Conservation (phyloP, 2,797 vertebrate genomes). For the Leucoraja ocellata region DNA sequence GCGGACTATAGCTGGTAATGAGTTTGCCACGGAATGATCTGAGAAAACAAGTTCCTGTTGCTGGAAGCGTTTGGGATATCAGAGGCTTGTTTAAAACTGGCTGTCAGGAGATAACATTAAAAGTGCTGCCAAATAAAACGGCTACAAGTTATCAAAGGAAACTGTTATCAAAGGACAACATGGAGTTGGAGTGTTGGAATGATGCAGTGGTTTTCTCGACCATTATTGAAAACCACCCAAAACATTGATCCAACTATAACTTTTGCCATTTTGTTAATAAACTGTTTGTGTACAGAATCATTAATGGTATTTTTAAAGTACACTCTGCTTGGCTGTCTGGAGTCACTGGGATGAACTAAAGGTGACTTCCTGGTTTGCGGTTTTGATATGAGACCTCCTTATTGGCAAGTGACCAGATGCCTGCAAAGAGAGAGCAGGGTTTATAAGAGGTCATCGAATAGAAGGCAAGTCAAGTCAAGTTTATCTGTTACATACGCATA, state of each 20-base stretch:
- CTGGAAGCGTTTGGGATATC: neutral
- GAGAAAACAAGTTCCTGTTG: neutral
- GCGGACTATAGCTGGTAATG: neutral
- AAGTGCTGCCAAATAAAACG: neutral
- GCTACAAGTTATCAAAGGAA: neutral
- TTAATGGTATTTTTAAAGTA: conserved; percentile 4
- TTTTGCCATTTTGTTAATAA: neutral
- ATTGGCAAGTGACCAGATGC: neutral
- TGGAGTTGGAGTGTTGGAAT: neutral
- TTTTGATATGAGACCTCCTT: neutral
- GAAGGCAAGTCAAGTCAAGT: neutral
- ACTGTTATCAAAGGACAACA: neutral
- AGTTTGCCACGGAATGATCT: neutral
- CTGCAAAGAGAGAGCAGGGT: neutral
- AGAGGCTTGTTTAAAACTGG: neutral
- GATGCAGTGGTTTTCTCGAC: too few relatives aligned
- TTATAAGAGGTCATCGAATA: neutral
- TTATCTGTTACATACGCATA: too few relatives aligned
- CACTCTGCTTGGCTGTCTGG: neutral
- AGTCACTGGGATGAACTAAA: neutral
- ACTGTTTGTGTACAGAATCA: neutral
- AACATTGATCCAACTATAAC: neutral
- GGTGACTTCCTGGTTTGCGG: neutral
- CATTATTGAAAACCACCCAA: neutral
- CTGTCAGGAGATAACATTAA: neutral